Evolutionary conservation across 2,113 vertebrate genomes (phyloP).

Genomic region (Bubo bubo): DNA sequence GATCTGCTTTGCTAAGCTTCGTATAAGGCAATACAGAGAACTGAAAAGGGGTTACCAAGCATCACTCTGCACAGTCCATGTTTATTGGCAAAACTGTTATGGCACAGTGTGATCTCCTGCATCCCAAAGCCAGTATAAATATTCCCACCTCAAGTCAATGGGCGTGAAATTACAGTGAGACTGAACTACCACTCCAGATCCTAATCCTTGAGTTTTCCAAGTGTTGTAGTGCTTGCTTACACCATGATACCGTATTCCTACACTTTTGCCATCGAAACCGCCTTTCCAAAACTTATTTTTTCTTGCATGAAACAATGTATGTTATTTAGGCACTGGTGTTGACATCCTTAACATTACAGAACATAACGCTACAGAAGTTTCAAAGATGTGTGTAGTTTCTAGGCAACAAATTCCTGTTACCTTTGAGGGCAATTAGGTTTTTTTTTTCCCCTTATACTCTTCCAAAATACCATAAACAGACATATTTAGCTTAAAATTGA

Average conservation of each 20-base stretch:
- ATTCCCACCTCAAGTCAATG: neutral
- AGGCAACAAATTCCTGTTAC: neutral
- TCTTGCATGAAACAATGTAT: neutral
- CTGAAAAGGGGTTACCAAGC: neutral
- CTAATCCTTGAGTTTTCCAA: neutral
- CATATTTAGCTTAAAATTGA: neutral
- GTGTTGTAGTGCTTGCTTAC: neutral
- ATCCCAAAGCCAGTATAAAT: neutral
- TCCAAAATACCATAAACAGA: neutral
- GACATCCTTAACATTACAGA: neutral
- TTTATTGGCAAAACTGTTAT: neutral
- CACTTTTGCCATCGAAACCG: neutral
- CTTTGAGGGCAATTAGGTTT: neutral
- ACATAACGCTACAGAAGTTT: neutral
- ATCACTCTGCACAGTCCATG: neutral
- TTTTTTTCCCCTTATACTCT: neutral
- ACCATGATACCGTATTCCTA: no score
- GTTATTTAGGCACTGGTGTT: neutral
- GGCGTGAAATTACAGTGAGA: neutral
- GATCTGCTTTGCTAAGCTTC: neutral
- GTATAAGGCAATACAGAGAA: accelerated
- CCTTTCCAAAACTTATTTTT: neutral
- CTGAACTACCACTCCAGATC: neutral
- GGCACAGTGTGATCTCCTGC: neutral
- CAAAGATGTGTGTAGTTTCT: neutral